Evolutionary conservation across 2,113 vertebrate species (phyloP).

Genomic region (Columba livia): DNA sequence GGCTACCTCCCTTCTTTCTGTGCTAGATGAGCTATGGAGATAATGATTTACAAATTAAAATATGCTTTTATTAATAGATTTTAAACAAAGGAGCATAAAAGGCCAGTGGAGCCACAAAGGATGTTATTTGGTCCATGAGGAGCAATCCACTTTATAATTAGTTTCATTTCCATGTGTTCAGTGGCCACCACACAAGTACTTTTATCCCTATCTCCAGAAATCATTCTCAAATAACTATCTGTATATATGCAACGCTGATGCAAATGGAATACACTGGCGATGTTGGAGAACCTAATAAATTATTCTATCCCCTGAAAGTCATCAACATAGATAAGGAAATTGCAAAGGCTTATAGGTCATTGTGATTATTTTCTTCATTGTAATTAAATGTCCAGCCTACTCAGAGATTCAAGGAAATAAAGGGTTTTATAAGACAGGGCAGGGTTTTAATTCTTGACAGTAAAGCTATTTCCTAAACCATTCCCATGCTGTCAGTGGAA

Average conservation of each 20-base stretch:
- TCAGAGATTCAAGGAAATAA: constrained; percentile 1
- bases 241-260: background rate
- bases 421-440: background rate
- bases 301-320: background rate
- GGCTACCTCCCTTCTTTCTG: background rate
- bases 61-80: background rate
- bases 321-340: background rate
- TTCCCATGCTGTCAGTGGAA: background rate
- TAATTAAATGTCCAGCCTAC: background rate
- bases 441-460: background rate
- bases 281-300: background rate
- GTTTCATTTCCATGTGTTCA: constrained; percentile 13
- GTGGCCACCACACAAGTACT: background rate
- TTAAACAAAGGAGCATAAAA: background rate
- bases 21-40: background rate
- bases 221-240: background rate
- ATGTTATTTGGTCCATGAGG: background rate
- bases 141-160: background rate
- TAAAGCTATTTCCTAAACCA: background rate
- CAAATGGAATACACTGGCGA: background rate
- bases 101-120: background rate
- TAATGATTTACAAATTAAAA: background rate
- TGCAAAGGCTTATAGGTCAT: background rate
- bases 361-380: background rate
- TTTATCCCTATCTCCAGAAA: background rate